Percentiles rank a stretch among this genome's conserved stretches.
Evolutionary conservation across 1,140 invertebrate genomes (phyloP).

Genomic region (Lepidotrigona ventralis): DNA sequence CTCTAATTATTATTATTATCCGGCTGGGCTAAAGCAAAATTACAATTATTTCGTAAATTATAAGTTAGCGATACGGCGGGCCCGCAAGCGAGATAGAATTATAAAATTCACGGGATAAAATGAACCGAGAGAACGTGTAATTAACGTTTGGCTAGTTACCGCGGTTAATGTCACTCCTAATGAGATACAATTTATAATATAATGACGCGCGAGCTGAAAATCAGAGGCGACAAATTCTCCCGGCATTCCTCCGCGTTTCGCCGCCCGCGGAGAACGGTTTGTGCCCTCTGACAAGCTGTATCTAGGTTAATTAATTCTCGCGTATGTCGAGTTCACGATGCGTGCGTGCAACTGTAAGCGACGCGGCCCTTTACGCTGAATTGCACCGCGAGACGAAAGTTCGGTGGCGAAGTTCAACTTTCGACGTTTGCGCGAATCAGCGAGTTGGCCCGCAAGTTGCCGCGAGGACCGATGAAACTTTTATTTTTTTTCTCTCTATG

Average conservation of each 20-base stretch:
- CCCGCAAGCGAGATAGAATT: constrained; percentile 12
- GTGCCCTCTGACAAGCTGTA: background rate
- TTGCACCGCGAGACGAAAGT: background rate
- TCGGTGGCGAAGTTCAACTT: background rate
- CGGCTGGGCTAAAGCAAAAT: background rate
- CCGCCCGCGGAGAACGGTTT: background rate
- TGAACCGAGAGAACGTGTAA: constrained; percentile 20
- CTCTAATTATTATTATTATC: constrained; percentile 26
- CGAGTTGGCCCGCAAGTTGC: background rate
- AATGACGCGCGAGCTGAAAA: background rate
- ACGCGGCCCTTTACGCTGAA: background rate
- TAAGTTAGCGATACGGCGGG: background rate
- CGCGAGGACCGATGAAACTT: background rate
- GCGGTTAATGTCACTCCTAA: constrained; percentile 24
- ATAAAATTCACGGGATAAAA: constrained; percentile 9
- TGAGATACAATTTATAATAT: constrained; percentile 29
- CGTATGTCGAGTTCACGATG: background rate
- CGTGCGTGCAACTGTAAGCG: background rate
- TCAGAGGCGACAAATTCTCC: background rate
- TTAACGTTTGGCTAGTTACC: constrained; percentile 17
- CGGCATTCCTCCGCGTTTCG: background rate
- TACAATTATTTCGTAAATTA: constrained; percentile 32
- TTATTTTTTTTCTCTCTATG: background rate
- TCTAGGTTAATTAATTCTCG: constrained; percentile 26
- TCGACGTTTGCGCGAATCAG: background rate